Evolutionary conservation across 1,140 invertebrate genomes (phyloP).

Genomic region (Hylyphantes graminicola): DNA sequence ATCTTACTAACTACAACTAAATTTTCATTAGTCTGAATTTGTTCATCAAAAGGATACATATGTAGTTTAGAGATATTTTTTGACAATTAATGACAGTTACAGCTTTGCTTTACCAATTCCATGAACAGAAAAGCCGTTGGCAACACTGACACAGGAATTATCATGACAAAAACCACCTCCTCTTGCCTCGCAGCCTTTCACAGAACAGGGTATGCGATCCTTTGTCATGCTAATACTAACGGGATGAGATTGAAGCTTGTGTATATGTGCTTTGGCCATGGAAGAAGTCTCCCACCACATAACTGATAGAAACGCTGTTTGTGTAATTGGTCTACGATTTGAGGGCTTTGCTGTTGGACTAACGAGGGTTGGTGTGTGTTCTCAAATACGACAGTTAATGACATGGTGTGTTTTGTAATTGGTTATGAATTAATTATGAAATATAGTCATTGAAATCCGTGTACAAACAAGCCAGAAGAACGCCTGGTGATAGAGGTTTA

Average conservation of each 20-base stretch:
- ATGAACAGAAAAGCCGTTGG: constrained; percentile 20
- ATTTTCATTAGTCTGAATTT: too few relatives aligned
- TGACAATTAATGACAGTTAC: too few relatives aligned
- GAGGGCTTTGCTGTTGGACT: constrained; percentile 8
- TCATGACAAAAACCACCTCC: constrained; percentile 52
- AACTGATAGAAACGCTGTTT: constrained; percentile 20
- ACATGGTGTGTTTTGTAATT: constrained; percentile 43
- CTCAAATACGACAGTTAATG: constrained; percentile 52
- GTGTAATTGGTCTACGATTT: constrained; percentile 59
- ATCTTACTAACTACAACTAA: too few relatives aligned
- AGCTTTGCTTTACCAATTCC: too few relatives aligned
- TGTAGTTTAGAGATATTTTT: too few relatives aligned
- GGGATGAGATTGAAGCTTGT: not conserved
- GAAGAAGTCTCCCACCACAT: constrained; percentile 43
- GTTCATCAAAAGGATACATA: too few relatives aligned
- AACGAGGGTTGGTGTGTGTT: constrained; percentile 21
- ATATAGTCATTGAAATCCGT: constrained; percentile 29
- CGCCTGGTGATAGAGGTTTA: too few relatives aligned
- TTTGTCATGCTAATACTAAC: constrained; percentile 52
- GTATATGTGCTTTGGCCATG: constrained; percentile 35
- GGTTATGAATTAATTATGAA: constrained; percentile 58
- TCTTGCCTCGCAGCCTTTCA: constrained; percentile 8
- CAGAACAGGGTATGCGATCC: constrained; percentile 10
- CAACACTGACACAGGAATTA: constrained; percentile 41
- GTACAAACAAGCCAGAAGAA: not conserved